These are phyloP conservation scores for Argyresthia goedartella DNA, from an alignment of 2,888 invertebrate genomes.

Conservation along the genomic window DNA sequence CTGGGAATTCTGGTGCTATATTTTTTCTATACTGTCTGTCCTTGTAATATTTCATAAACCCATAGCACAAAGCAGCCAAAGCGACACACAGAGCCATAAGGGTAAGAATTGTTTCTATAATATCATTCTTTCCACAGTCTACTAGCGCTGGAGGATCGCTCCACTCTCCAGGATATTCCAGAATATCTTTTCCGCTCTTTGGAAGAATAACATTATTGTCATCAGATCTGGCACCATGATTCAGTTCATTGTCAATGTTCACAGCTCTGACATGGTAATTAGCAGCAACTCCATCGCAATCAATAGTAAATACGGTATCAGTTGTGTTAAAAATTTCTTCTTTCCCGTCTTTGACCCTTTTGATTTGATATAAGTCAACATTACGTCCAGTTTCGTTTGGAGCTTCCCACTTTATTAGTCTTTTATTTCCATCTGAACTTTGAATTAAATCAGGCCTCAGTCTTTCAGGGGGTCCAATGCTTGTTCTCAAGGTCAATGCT, in stretches of 20 bases:
- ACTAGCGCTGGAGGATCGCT: constrained; percentile 23
- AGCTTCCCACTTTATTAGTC: too few relatives aligned
- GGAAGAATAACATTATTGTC: constrained; percentile 28
- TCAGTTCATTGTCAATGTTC: constrained; percentile 42
- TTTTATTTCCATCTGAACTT: too few relatives aligned
- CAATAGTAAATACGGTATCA: constrained; percentile 12
- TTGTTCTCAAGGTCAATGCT: constrained; percentile 50
- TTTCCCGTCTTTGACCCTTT: constrained; percentile 33
- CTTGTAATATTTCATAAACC: constrained; percentile 65
- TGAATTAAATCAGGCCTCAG: constrained; percentile 15
- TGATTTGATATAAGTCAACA: not conserved
- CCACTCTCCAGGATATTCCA: constrained; percentile 46
- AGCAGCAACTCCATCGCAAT: constrained; percentile 22
- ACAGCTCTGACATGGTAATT: constrained; percentile 53
- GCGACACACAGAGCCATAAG: constrained; percentile 32
- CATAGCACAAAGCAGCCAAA: constrained; percentile 36
- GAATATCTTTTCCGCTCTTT: constrained; percentile 14
- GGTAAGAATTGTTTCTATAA: constrained; percentile 37
- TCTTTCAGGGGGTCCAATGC: constrained; percentile 71
- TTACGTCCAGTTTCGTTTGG: not conserved
- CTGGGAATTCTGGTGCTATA: constrained; percentile 76
- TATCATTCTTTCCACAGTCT: not conserved
- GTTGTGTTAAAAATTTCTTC: constrained; percentile 34
- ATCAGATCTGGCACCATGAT: constrained; percentile 37
- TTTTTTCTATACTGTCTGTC: constrained; percentile 75